Evolutionary conservation across 2,888 invertebrate genomes (phyloP).

Genomic region (Hypsopygia costalis): DNA sequence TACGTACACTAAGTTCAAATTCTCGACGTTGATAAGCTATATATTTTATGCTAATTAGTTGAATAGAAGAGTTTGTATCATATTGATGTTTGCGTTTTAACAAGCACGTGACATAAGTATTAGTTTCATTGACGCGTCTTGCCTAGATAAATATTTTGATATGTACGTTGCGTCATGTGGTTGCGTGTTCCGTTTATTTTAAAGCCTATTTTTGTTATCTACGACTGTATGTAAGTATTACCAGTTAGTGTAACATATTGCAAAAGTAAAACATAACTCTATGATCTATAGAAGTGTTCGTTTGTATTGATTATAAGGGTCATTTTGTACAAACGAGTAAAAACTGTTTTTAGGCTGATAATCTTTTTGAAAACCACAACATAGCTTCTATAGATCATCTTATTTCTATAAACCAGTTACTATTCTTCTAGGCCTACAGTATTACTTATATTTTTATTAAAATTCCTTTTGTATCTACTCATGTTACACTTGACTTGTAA

Average conservation of each 20-base stretch:
- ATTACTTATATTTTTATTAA: too few species aligned
- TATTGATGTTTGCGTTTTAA: conserved; percentile 35
- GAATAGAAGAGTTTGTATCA: conserved; percentile 50
- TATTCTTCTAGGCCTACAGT: too few species aligned
- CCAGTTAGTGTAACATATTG: background rate
- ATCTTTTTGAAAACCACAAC: too few species aligned
- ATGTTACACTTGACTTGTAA: too few species aligned
- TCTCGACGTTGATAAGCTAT: conserved; percentile 63
- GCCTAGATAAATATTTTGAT: conserved; percentile 8
- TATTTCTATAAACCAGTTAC: too few species aligned
- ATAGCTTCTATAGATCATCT: too few species aligned
- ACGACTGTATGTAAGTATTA: background rate
- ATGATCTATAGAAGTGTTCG: too few species aligned
- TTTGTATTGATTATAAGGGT: too few species aligned
- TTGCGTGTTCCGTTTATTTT: conserved; percentile 1
- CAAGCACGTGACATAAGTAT: conserved; percentile 3
- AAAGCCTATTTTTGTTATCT: conserved; percentile 1
- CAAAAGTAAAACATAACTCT: too few species aligned
- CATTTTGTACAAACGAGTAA: too few species aligned
- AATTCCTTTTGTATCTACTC: too few species aligned
- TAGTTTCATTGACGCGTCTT: background rate
- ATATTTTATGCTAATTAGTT: conserved; percentile 69
- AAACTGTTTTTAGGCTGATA: too few species aligned
- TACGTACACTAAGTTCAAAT: conserved; percentile 70
- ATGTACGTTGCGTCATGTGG: conserved; percentile 1